Base-by-base conservation (phyloP, 1,140 invertebrate species). In the Leptoteleia sp. region DNA sequence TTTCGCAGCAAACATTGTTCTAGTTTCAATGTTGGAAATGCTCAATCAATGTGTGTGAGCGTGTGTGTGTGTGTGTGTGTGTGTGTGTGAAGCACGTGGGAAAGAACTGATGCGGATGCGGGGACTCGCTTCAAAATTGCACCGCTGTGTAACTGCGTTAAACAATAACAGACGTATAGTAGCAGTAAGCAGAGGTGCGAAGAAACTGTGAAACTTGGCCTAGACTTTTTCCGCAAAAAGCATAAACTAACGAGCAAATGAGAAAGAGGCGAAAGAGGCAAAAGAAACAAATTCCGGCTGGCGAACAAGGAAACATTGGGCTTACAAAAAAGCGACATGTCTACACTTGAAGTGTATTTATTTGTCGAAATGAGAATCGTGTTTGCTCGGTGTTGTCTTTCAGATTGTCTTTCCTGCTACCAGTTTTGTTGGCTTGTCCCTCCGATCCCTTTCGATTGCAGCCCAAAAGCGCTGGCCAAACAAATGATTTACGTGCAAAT, bases 401-500 rank as follows among this genome's bases (percentile, higher is more conserved):
- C 45, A 40, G 70, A 57, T 79, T 54, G 47, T 79, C 57, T 57
- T 72, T 65, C 45, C 37, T 62, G 22, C 37, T 9, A 7, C 27
- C 19, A 13, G 47, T 57, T 33, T 65, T 75, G 15, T 59, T 16
- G 25, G 17, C 45, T 27, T 64, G 12, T 72, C 50, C 29, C 40
- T 22, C 22, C 38, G 29, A 17, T 55, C 38, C 31, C 57, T 31
- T 57, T 61, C 22, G 25, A 11, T 35, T 22, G 17, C 42, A 27
- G 15, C 8, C 27, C 11, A 54, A 29, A 38, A 25, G 12, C 43
- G 35, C 67, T 37, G 68, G 52, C 65, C 77, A 78, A 79, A 82
- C 75, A 80, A 81, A 80, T 76, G 81, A 80, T 82, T 82, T 82
- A 81, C 79, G 79, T 82, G 81, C 76, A 82, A 82, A 82, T 82